These are phyloP conservation scores for Sipha flava DNA, from an alignment of 1,140 invertebrate species.

Conservation along the genomic window DNA sequence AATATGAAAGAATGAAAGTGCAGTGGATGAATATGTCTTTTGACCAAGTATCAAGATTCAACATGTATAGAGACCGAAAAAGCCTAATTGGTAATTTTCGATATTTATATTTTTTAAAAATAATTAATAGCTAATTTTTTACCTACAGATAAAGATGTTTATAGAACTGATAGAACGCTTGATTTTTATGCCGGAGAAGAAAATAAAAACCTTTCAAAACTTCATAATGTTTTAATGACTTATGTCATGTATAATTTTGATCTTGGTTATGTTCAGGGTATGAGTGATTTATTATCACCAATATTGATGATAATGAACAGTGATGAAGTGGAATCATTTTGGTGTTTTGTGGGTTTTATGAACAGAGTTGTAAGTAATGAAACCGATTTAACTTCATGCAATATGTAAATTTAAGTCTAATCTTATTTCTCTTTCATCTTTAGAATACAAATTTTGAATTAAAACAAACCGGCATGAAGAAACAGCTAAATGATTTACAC, in stretches of 20 bases:
- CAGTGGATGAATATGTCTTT: constrained; percentile 89
- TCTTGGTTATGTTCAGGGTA: constrained; percentile 89
- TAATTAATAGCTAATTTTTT: constrained; percentile 7
- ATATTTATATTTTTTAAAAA: not conserved
- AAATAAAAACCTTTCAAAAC: constrained; percentile 73
- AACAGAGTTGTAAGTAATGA: constrained; percentile 66
- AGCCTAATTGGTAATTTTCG: constrained; percentile 67
- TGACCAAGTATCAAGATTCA: constrained; percentile 81
- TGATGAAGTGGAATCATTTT: constrained; percentile 88
- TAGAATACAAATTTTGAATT: constrained; percentile 92
- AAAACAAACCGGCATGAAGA: constrained; percentile 95
- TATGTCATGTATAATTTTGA: constrained; percentile 99
- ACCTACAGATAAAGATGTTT: constrained; percentile 88
- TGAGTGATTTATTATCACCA: constrained; percentile 94
- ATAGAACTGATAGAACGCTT: constrained; percentile 86
- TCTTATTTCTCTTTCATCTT: constrained; percentile 42
- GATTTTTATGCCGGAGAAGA: constrained; percentile 85
- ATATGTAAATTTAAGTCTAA: too few species aligned
- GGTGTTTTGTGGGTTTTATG: constrained; percentile 99
- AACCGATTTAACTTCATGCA: too few species aligned
- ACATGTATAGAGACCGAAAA: constrained; percentile 81
- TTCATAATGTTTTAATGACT: constrained; percentile 93
- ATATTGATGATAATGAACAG: constrained; percentile 82
- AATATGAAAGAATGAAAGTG: constrained; percentile 91
- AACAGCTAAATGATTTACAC: constrained; percentile 77